These are phyloP conservation scores for Tetragnatha montana DNA, from an alignment of 2,888 invertebrate species.

Conservation along the genomic window DNA sequence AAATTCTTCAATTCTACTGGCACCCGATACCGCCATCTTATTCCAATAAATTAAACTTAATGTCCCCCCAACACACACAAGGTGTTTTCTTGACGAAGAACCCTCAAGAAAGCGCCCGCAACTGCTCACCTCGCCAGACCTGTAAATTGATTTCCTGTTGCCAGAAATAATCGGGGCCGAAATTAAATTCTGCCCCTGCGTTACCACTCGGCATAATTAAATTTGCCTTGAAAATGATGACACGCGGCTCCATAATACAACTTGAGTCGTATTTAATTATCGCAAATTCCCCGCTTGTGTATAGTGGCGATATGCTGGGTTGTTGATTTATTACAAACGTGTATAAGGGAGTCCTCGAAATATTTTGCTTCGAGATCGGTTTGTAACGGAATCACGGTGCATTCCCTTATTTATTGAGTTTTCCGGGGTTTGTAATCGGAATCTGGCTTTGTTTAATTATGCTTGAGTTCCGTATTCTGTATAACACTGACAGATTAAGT, in stretches of 20 bases:
- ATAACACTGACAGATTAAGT: too few relatives aligned
- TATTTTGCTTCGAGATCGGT: background rate
- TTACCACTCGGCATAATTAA: constrained; percentile 16
- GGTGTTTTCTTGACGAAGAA: background rate
- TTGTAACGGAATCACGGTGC: background rate
- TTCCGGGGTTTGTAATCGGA: too few relatives aligned
- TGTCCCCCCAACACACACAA: background rate
- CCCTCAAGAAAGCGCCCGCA: background rate
- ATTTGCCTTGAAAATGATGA: constrained; percentile 1
- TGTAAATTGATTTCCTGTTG: background rate
- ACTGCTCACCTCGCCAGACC: background rate
- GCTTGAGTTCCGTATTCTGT: too few relatives aligned
- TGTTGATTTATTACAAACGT: background rate
- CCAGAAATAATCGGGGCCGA: background rate
- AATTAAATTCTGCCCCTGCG: background rate
- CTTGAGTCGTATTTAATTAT: background rate
- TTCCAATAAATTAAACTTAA: background rate
- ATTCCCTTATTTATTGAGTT: background rate
- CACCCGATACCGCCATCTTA: background rate
- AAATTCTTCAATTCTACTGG: background rate
- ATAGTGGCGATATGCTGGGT: background rate
- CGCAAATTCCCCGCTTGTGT: background rate
- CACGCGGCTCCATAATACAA: background rate
- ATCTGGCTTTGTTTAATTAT: too few relatives aligned
- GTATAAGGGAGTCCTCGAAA: background rate